A percentile compares a stretch with the other conserved stretches of the same genome.
Evolutionary conservation across 2,888 invertebrate species (phyloP).

Genomic region (Drosophila infuscata): DNA sequence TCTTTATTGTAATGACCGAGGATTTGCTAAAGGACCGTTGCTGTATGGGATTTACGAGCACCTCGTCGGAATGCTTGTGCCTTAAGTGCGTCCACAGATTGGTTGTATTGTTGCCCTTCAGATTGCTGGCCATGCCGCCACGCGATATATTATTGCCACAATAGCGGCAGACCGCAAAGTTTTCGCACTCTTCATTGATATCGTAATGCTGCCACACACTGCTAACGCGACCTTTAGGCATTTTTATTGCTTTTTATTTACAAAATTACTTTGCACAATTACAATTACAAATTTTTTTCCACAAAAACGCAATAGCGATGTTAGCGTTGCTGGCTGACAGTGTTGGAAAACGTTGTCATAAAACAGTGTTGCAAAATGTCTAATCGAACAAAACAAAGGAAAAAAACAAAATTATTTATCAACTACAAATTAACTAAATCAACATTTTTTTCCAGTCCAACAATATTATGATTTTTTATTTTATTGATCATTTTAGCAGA

Average conservation of each 20-base stretch:
- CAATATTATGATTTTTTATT: background rate
- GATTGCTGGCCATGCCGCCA: constrained; percentile 73
- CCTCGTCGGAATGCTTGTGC: constrained; percentile 69
- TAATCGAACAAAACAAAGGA: constrained; percentile 40
- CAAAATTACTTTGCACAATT: constrained; percentile 29
- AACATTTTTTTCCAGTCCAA: background rate
- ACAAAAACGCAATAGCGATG: constrained; percentile 67
- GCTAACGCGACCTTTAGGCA: constrained; percentile 72
- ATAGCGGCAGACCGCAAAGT: constrained; percentile 71
- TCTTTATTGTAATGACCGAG: constrained; percentile 55
- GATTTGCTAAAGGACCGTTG: constrained; percentile 43
- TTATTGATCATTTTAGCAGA: background rate
- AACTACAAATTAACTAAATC: background rate
- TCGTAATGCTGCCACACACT: constrained; percentile 73
- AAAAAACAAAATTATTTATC: constrained; percentile 11
- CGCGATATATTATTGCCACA: constrained; percentile 75
- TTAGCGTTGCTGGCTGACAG: constrained; percentile 63
- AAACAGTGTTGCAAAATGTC: constrained; percentile 48
- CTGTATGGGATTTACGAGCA: constrained; percentile 62
- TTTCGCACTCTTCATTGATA: constrained; percentile 69
- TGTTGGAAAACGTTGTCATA: constrained; percentile 40
- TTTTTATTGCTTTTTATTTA: constrained; percentile 31
- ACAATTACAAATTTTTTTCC: constrained; percentile 29
- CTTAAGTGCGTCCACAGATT: constrained; percentile 69
- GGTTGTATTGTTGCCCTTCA: constrained; percentile 70